Conservation (phyloP, 2,888 invertebrate genomes). For the Tiliacea citrago region DNA sequence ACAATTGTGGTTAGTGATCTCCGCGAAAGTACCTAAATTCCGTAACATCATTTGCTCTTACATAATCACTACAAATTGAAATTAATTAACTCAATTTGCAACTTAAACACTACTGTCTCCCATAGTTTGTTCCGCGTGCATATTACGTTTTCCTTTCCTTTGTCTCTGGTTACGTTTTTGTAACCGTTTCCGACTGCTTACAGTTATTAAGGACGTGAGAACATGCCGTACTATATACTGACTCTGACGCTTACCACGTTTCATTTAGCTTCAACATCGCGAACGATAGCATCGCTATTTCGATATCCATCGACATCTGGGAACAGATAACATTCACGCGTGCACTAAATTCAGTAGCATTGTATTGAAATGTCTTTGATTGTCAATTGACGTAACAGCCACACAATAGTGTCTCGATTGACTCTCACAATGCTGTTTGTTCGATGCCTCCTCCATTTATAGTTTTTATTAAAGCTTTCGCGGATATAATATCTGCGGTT, state of each 20-base stretch:
- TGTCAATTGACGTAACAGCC: conserved; percentile 56
- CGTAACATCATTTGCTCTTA: conserved; percentile 50
- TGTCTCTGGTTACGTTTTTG: conserved; percentile 87
- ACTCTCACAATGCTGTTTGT: conserved; percentile 58
- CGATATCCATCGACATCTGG: conserved; percentile 73
- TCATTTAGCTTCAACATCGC: conserved; percentile 77
- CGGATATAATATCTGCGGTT: conserved; percentile 72
- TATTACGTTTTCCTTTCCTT: conserved; percentile 86
- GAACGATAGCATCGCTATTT: conserved; percentile 74
- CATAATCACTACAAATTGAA: conserved; percentile 58
- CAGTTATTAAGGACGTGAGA: conserved; percentile 89
- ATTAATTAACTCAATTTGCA: conserved; percentile 72
- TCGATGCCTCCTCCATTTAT: conserved; percentile 66
- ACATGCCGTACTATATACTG: conserved; percentile 73
- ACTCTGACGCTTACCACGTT: conserved; percentile 76
- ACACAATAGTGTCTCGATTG: conserved; percentile 61
- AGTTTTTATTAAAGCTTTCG: conserved; percentile 73
- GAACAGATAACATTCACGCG: conserved; percentile 53
- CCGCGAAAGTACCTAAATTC: conserved; percentile 30
- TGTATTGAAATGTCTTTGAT: conserved; percentile 57
- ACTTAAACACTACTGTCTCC: conserved; percentile 73
- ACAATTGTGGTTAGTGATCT: conserved; percentile 17
- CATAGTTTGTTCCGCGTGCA: conserved; percentile 80
- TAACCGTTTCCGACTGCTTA: conserved; percentile 86
- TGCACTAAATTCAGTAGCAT: conserved; percentile 55